Evolutionary conservation across 2,797 vertebrate genomes (phyloP).

Genomic region (Pangasius mekongensis): DNA sequence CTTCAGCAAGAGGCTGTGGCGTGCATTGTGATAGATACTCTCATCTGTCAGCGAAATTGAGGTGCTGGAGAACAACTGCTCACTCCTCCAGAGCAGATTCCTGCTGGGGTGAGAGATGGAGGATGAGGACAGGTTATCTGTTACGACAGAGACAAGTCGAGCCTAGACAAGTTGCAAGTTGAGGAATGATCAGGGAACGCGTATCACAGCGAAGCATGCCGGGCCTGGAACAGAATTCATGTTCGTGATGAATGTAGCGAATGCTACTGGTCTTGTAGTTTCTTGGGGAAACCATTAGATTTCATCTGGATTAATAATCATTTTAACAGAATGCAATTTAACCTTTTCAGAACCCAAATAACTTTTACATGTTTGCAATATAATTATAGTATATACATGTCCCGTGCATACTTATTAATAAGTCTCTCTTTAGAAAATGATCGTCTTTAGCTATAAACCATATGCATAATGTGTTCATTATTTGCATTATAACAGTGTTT

Average conservation of each 20-base stretch:
- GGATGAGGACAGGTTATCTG: background rate
- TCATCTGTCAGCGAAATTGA: constrained; percentile 12
- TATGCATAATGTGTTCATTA: background rate
- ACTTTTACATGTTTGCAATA: background rate
- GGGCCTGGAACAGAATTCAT: background rate
- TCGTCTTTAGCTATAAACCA: background rate
- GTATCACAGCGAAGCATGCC: background rate
- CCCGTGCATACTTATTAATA: background rate
- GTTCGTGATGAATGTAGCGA: background rate
- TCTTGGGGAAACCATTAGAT: background rate
- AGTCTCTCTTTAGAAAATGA: background rate
- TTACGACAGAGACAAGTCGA: constrained; percentile 15
- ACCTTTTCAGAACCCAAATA: background rate
- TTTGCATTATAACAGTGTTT: background rate
- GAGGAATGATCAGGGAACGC: background rate
- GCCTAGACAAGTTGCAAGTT: background rate
- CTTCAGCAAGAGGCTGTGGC: background rate
- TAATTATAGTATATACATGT: background rate
- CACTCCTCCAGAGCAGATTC: background rate
- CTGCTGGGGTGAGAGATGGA: background rate
- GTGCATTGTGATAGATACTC: constrained; percentile 4
- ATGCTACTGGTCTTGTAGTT: background rate
- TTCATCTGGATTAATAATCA: background rate
- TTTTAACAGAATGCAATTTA: background rate
- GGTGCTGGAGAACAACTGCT: background rate